A percentile compares a stretch with the other conserved stretches of the same genome.
Conservation (phyloP, 2,888 invertebrate species). For the Drosophila anomalata region DNA sequence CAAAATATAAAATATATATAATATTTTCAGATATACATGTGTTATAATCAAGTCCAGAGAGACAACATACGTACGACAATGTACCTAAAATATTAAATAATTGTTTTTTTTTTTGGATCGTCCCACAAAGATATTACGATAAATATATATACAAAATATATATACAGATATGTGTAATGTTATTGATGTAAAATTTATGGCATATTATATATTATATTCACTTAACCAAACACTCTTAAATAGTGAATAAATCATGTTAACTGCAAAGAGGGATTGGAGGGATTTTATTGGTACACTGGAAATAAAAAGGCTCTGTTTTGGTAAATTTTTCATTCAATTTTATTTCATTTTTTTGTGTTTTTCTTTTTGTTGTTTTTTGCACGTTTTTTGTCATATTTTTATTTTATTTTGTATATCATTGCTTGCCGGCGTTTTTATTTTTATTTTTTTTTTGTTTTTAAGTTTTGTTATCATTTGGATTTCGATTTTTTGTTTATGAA, state of each 20-base stretch:
- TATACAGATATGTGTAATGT: slow-evolving; percentile 4
- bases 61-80: slow-evolving; percentile 10
- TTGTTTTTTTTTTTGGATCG: slow-evolving; percentile 16
- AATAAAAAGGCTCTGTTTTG: slow-evolving; percentile 17
- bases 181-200: slow-evolving; percentile 7
- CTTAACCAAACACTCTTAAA: slow-evolving; percentile 17
- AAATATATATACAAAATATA: slow-evolving; percentile 7
- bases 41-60: slow-evolving; percentile 14
- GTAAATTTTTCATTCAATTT: slow-evolving; percentile 50
- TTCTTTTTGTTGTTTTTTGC: slow-evolving; percentile 42
- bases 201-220: slow-evolving; percentile 5
- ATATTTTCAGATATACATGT: slow-evolving; percentile 16
- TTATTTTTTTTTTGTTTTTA: slow-evolving; percentile 43
- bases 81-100: slow-evolving; percentile 1
- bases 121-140: slow-evolving; percentile 9
- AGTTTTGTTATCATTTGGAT: slow-evolving; percentile 49
- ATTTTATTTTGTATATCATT: slow-evolving; percentile 63
- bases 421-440: slow-evolving; percentile 61
- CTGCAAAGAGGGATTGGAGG: not conserved
- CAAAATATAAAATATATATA: not conserved
- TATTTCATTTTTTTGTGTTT: slow-evolving; percentile 55
- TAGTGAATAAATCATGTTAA: slow-evolving; percentile 34
- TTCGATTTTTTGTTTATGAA: slow-evolving; percentile 73
- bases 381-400: slow-evolving; percentile 52
- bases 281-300: not conserved